Conservation (phyloP, 2,113 vertebrate species). For the cattle (Bos taurus) region ARS-UCD2.0 NC_037346.1:54069001-54069500, state of each 20-base stretch:
- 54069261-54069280: too few species aligned
- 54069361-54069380: neutral
- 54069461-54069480: neutral
- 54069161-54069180: neutral
- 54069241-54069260: fast-evolving
- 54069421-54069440: fast-evolving
- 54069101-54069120: neutral
- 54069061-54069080: neutral
- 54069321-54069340: fast-evolving
- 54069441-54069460: neutral
- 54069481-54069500: neutral
- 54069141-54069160: neutral
- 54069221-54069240: neutral
- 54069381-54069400: neutral
- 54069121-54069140: neutral
- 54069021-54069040: neutral
- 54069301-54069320: fast-evolving
- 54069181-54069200: neutral
- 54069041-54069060: neutral
- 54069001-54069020: too few species aligned
- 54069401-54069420: neutral
- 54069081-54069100: neutral
- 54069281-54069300: neutral
- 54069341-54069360: neutral
- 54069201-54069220: neutral